Evolutionary conservation across 2,888 invertebrate species (phyloP), one percentile per base, ranked within the genome.

Genomic region (Dascillus cervinus): DNA sequence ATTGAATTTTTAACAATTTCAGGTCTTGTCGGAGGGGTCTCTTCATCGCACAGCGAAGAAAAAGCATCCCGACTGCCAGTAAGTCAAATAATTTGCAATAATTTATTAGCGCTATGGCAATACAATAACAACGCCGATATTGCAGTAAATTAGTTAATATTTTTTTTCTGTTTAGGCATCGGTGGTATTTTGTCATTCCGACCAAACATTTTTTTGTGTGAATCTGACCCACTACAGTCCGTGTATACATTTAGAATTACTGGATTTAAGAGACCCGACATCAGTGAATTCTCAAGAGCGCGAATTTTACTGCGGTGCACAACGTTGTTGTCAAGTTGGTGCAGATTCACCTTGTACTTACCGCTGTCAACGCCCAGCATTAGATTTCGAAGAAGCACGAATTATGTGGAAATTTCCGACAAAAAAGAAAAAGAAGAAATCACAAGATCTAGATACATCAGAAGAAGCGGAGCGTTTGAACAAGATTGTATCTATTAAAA

Each of bases 401-500:
- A 6, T 22, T 8, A 21, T 8, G 15, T 27, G 32, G 32, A 27
- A 22, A 8, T 11, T 15, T 15, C n/a, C 22, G 1, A 15, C 11
- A 10, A 6, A 15, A 22, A 32, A 32, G 13, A 13, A 13, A 9
- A 21, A 21, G 11, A 26, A 13, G 14, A 21, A n/a, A 3, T 13
- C 3, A 11, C 14, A 13, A 15, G 11, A 13, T 2, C 26, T 26
- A 9, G 5, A 22, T 3, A 26, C 11, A 9, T 26, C 26, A 8
- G 32, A 32, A 6, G 22, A 26, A 14, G 26, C 26, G 11, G 32
- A 32, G 14, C 11, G 17, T 2, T 12, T 26, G 14, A 32, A 32
- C 8, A 22, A 14, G 22, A 32, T 32, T 11, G 22, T 32, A n/a
- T 32, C 32, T 3, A 13, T 32, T 26, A 32, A 32, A 26, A 32